A percentile compares a stretch with the other conserved stretches of the same genome.
Evolutionary conservation across 2,888 invertebrate species (phyloP).

Genomic region (Slavum lentiscoides): DNA sequence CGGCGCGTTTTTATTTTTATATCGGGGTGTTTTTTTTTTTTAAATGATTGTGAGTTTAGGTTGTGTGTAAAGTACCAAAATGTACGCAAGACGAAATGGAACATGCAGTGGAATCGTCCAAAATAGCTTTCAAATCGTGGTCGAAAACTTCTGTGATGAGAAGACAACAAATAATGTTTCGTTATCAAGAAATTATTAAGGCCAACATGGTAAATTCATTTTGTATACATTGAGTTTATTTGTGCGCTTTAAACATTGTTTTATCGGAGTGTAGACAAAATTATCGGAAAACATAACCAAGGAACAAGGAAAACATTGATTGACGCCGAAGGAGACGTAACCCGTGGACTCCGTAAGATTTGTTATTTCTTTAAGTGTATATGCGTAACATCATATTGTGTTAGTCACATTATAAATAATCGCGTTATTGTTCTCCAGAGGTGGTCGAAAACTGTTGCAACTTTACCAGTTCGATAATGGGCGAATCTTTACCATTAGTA

Average conservation of each 20-base stretch:
- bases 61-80: constrained; percentile 81
- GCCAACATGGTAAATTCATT: constrained; percentile 71
- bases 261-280: constrained; percentile 64
- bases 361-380: constrained; percentile 35
- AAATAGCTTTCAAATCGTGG: constrained; percentile 79
- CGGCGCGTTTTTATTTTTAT: not conserved
- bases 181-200: constrained; percentile 80
- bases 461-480: constrained; percentile 87
- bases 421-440: constrained; percentile 65
- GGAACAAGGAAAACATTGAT: constrained; percentile 95
- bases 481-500: constrained; percentile 81
- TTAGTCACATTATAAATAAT: too few relatives aligned
- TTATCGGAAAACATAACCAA: constrained; percentile 88
- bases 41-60: constrained; percentile 56
- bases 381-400: not conserved
- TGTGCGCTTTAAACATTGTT: not conserved
- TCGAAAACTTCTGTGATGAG: constrained; percentile 87
- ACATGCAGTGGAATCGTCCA: constrained; percentile 82
- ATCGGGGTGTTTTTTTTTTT: not conserved
- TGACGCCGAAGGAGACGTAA: constrained; percentile 98
- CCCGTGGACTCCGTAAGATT: constrained; percentile 91
- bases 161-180: constrained; percentile 85
- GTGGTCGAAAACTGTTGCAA: constrained; percentile 96
- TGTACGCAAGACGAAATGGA: constrained; percentile 87
- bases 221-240: not conserved